Conservation (phyloP, 2,797 vertebrate genomes). For the Enteromius treurensis region DNA sequence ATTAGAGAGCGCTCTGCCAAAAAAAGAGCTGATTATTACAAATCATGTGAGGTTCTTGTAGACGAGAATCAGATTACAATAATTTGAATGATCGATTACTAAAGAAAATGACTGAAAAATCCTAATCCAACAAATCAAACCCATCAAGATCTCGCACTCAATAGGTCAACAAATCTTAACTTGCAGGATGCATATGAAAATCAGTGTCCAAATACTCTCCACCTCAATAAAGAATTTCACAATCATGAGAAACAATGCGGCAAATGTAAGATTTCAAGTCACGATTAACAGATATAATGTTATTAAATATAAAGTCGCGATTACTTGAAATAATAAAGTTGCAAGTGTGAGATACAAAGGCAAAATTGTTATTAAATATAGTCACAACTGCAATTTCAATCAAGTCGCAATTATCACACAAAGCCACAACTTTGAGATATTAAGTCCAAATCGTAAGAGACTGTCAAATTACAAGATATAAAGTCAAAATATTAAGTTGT, state of each 20-base stretch:
- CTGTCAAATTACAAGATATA: neutral
- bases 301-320: neutral
- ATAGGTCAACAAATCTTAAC: neutral
- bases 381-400: neutral
- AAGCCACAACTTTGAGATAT: neutral
- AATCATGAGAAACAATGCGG: neutral
- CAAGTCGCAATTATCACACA: neutral
- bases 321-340: neutral
- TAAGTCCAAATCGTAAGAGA: neutral
- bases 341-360: neutral
- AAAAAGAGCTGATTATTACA: slow-evolving; percentile 22
- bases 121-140: neutral
- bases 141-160: neutral
- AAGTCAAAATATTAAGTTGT: neutral
- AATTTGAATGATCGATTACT: neutral
- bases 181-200: neutral
- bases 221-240: neutral
- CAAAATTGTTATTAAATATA: neutral
- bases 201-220: neutral
- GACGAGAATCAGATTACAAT: neutral
- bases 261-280: neutral
- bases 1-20: slow-evolving; percentile 7
- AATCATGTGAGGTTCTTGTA: slow-evolving; percentile 13
- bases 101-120: neutral
- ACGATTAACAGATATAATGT: neutral